phyloP scores from a whole-genome alignment of 1,140 invertebrate genomes.

The Zaprionus kolodkinae region DNA sequence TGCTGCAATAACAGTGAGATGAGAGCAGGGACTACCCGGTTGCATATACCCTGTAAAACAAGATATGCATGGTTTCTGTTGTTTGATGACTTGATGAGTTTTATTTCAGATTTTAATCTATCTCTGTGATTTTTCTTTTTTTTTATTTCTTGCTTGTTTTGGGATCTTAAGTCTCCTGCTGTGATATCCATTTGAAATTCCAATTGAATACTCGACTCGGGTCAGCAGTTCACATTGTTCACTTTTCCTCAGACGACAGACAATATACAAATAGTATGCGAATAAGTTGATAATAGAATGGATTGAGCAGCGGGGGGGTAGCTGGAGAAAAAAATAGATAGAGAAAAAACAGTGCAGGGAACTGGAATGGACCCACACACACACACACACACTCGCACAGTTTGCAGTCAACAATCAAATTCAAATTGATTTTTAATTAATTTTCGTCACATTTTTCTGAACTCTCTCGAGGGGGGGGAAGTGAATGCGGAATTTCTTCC shows the following conservation, averaged over 20 bases:
- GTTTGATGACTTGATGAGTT: neutral
- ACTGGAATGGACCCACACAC: too few species aligned
- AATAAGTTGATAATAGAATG: conserved; percentile 20
- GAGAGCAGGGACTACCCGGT: too few species aligned
- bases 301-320: conserved; percentile 1
- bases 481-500: conserved; percentile 36
- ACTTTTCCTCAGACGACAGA: conserved; percentile 51
- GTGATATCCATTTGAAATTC: neutral
- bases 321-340: conserved; percentile 14
- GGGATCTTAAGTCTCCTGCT: neutral
- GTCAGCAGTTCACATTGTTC: conserved; percentile 43
- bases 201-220: neutral
- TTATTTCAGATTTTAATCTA: neutral
- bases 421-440: conserved; percentile 83
- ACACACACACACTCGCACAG: too few species aligned
- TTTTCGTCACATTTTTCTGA: conserved; percentile 78
- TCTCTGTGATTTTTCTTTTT: neutral
- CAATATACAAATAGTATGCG: conserved; percentile 36
- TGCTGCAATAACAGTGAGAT: too few species aligned
- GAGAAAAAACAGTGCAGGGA: neutral
- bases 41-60: neutral
- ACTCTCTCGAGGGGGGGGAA: conserved; percentile 23
- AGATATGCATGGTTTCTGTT: too few species aligned
- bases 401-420: conserved; percentile 72
- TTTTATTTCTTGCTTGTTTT: neutral